Base-by-base conservation (phyloP, 2,888 invertebrate genomes). In the Asteroscopus sphinx region DNA sequence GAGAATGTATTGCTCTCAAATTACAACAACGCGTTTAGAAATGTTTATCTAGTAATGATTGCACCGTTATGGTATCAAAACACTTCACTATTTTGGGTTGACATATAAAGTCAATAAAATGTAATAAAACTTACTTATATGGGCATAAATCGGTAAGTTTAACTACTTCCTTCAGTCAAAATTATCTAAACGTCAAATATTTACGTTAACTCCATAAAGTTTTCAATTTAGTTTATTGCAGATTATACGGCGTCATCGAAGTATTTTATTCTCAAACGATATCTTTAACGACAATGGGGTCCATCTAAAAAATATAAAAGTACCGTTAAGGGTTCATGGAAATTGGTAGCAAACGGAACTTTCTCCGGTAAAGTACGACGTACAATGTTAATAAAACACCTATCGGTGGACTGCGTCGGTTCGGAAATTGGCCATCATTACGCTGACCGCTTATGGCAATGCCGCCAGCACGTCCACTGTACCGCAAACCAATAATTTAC, bases 361-460 rank as follows among this genome's bases (percentile, higher is more conserved):
- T 76, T 76, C 78, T 60, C 70, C 49, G 42, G 58, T 73, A 68
- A 52, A 37, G 59, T 44, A 55, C 56, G 12, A 46, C 15, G 17
- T 54, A 58, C 46, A 42, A 69, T 63, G 70, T 75, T 73, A 73
- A 76, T 82, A 77, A 81, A 80, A 65, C 73, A 77, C 73, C 75
- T 71, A 78, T 73, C 53, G 57, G 59, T 68, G 54, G 78, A 75
- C 77, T 81, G 78, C 77, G 74, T 67, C 71, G 56, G 79, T 83
- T 85, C 80, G 79, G 78, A 86, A 89, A 89, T 87, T 88, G 85
- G 78, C 82, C 83, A 82, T 87, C 87, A 89, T 90, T 89, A 90
- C 76, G 56, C 51, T 52, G 70, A 67, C 80, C 84, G 79, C 79
- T 87, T 87, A 88, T 79, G 85, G 88, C 62, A 67, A 61, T 68